Conservation (phyloP, 2,113 vertebrate species). For the Hydropotes inermis region DNA sequence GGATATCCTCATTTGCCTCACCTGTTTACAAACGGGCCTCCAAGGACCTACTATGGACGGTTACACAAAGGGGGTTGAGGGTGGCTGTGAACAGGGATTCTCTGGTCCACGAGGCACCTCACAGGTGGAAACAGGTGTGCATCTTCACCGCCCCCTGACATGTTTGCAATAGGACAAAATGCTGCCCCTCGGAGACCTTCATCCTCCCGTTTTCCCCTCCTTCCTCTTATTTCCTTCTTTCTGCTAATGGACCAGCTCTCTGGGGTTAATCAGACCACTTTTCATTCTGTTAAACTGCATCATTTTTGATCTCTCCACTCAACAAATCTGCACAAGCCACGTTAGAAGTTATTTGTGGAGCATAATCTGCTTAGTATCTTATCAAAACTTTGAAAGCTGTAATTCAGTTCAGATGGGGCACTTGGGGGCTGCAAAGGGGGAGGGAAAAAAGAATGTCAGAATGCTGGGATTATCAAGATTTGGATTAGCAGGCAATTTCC, state of each 20-base stretch:
- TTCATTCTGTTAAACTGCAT: not conserved
- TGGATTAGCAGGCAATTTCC: constrained; percentile 83
- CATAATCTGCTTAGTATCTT: not conserved
- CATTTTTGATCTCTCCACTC: not conserved
- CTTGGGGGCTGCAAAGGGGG: not conserved
- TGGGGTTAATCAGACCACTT: not conserved
- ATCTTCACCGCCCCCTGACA: not conserved
- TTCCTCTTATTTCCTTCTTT: not conserved
- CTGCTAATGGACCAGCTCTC: not conserved
- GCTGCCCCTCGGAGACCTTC: rapidly evolving
- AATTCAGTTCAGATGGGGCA: rapidly evolving
- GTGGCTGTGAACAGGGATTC: not conserved
- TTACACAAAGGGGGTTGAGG: rapidly evolving
- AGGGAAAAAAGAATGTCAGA: not conserved
- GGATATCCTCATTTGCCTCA: not conserved
- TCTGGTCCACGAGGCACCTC: not conserved
- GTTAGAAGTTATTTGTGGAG: not conserved
- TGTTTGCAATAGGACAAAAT: rapidly evolving
- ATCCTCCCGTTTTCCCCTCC: rapidly evolving
- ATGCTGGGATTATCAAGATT: constrained; percentile 76
- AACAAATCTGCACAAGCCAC: not conserved
- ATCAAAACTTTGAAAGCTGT: not conserved
- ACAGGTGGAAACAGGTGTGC: rapidly evolving
- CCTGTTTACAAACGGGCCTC: not conserved
- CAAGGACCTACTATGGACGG: rapidly evolving